Conservation (phyloP, 2,797 vertebrate genomes). For the Salmo trutta region DNA sequence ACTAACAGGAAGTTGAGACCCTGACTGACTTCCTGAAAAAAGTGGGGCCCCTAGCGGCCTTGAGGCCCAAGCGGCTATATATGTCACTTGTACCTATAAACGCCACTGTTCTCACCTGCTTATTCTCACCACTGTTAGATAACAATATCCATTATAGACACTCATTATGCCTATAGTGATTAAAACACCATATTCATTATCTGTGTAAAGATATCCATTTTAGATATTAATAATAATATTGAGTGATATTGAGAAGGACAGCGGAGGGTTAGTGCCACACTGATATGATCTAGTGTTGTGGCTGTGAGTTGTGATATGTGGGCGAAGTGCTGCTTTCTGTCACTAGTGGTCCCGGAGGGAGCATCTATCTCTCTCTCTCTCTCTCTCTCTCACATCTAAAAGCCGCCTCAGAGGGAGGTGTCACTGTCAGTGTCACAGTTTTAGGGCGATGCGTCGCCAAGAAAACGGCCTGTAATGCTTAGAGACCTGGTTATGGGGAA, state of each 20-base stretch:
- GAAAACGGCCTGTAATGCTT: background rate
- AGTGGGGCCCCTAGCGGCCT: too few species aligned
- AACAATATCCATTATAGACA: background rate
- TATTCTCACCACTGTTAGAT: background rate
- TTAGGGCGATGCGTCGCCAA: background rate
- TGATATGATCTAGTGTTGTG: background rate
- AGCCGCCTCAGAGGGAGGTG: constrained; percentile 31
- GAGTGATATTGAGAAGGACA: background rate
- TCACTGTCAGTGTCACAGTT: constrained; percentile 33
- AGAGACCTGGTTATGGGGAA: background rate
- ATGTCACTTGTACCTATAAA: too few species aligned
- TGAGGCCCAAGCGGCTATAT: too few species aligned
- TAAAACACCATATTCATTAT: background rate
- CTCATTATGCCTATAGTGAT: background rate
- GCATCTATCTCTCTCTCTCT: constrained; percentile 11
- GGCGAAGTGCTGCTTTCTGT: constrained; percentile 12
- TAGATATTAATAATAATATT: background rate
- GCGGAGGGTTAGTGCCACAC: background rate
- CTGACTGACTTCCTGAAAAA: too few species aligned
- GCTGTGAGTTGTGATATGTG: background rate
- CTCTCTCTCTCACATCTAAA: constrained; percentile 13
- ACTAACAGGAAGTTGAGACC: too few species aligned
- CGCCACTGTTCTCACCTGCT: background rate
- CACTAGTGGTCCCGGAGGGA: constrained; percentile 18
- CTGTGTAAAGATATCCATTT: background rate